Evolutionary conservation across 2,888 invertebrate genomes (phyloP), one percentile per base, ranked within the genome.

Genomic region (Crocallis elinguaria): DNA sequence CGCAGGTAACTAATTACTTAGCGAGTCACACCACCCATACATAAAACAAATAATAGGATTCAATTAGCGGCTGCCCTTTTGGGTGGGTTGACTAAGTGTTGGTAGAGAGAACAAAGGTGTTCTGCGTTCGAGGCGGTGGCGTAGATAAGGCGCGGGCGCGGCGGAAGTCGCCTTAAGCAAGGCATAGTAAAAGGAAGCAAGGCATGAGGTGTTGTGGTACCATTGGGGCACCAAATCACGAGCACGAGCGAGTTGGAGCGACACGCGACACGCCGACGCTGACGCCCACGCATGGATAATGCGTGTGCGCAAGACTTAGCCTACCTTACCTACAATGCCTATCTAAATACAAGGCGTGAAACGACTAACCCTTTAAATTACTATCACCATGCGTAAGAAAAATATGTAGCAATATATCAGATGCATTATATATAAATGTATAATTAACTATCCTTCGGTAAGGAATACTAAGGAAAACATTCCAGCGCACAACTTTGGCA

Each of bases 151-250:
- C 66, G 60, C 67, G 60, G 63, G 66, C 64, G 61, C 72, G 69
- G 67, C 82, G 84, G 83, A 86, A 79, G 84, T 84, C 61, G 64
- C 83, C 82, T 75, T 82, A 82, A 76, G 53, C 62, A 49, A 46
- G 50, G 29, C 48, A 25, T 36, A 17, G 19, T 33, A 27, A n/a
- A n/a, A n/a, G n/a, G n/a, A n/a, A n/a, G n/a, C n/a, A n/a, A 38
- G 42, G 23, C 42, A 17, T 53, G 50, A 51, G 49, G 41, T 51
- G 49, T 57, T 49, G n/a, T n/a, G 43, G 23, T 32, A 16, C 13
- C 17, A 11, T 13, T n/a, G 17, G 29, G 30, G 45, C 29, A 12
- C 12, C 36, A 30, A 38, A 35, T 19, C 37, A 48, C 23, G 33
- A 43, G 17, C 39, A 32, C 32, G 13, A 30, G 39, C 30, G 30